These are phyloP conservation scores for Ibidorhyncha struthersii DNA, from an alignment of 2,113 vertebrate genomes.

Conservation along the genomic window DNA sequence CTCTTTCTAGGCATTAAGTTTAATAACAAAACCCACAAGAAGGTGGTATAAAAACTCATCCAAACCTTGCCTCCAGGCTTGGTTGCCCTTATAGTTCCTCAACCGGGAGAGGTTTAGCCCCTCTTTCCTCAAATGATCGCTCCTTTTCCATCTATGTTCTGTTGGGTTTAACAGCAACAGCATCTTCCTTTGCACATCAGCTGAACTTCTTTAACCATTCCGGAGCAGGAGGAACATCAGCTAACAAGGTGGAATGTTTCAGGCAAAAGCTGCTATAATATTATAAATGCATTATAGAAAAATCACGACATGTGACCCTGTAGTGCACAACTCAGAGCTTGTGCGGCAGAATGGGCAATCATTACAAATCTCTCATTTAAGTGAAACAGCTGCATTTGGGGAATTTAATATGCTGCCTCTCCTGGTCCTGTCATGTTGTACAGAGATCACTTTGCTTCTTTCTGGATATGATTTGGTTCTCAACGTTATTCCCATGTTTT, in stretches of 20 bases:
- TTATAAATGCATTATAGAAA: background rate
- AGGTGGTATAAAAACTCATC: background rate
- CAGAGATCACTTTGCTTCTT: background rate
- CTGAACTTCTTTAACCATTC: background rate
- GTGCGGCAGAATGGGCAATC: background rate
- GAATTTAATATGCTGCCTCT: background rate
- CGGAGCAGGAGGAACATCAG: background rate
- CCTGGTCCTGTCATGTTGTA: background rate
- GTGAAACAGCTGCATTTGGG: background rate
- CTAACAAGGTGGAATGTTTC: background rate
- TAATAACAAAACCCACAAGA: background rate
- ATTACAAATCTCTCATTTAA: background rate
- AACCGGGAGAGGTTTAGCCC: background rate
- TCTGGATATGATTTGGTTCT: background rate
- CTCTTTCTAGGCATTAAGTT: slow-evolving; percentile 11
- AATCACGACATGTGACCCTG: background rate
- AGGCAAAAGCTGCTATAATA: background rate
- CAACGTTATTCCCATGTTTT: background rate
- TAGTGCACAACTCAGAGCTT: background rate
- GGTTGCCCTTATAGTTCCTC: background rate
- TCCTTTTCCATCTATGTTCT: background rate
- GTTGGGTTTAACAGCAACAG: background rate
- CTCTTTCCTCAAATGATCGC: background rate
- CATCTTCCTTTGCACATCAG: background rate
- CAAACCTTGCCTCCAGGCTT: background rate